Evolutionary conservation across 1,140 invertebrate genomes (phyloP), one percentile per base, ranked within the genome.

Genomic region (Battus philenor): DNA sequence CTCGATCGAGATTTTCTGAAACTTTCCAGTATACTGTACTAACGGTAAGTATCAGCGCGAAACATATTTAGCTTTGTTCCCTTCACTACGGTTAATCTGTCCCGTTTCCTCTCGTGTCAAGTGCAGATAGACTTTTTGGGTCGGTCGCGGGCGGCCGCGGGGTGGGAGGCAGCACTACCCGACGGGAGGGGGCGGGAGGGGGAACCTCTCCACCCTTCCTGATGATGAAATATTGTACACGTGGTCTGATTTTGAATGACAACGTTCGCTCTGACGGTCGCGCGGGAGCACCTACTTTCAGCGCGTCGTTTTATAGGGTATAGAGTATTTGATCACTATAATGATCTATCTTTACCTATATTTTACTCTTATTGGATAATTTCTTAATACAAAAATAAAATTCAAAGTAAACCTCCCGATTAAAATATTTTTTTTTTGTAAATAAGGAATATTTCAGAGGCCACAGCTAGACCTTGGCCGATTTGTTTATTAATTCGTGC

Each of bases 161-260:
- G 29, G 48, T 34, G 27, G 22, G 46, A 44, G 45, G 24, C 26
- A 34, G 29, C 6, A 6, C 11, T n/a, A 44, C 38, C 27, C 17
- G 47, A 32, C 17, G 41, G 51, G n/a, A 13, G 46, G 57, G 51
- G 46, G 45, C 45, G 34, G 53, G 33, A 36, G 15, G n/a, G n/a
- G 2, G 2, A 20, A 20, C 18, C 2, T 48, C 45, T 39, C 68
- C 71, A 58, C 71, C 76, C 70, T 61, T 54, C 62, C 68, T 89
- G 88, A 89, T 88, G 88, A 89, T 89, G 88, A 89, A 89, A 89
- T 89, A 89, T 89, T 87, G 87, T 87, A 88, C 88, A 89, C 88
- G 88, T 89, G 88, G 88, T 89, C 87, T 88, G 88, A 89, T 88
- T 89, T 85, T 88, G 86, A 89, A 89, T 88, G 87, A 89, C 88